Base-by-base conservation (phyloP, 1,140 invertebrate genomes). In the Ctenoplectra terminalis region DNA sequence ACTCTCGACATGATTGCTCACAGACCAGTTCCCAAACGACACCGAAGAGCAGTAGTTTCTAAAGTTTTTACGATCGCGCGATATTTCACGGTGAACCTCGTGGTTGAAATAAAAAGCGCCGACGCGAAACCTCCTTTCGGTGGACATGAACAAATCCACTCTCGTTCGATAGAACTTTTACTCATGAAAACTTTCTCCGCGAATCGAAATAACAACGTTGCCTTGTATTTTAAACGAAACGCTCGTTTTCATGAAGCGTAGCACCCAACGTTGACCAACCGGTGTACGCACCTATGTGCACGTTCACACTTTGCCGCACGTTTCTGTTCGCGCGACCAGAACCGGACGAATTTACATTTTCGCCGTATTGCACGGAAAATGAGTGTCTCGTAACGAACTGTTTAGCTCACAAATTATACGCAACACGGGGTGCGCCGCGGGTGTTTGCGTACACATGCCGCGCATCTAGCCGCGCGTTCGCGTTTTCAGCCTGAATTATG, bases 401-500 rank as follows among this genome's bases (percentile, higher is more conserved):
- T 76, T 76, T 67, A 56, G 34, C 29, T 78, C 66, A 20, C 40
- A 71, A 71, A 60, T 78, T 70, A 71, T 34, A 48, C 9, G 31
- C 13, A 37, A 40, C 50, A 34, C 26, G n/a, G 29, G 29, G 23
- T 37, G 37, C 15, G 17, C 34, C 63, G 40, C 46, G 15, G 29
- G 52, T 26, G 64, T 78, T 70, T 70, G 31, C 40, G n/a, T 60
- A 54, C 34, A 52, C 31, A 11, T n/a, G 8, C 17, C 7, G 17
- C 13, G 46, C 29, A 23, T 34, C 37, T 31, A 46, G 74, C 20
- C 50, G 26, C 13, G 13, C 26, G 23, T 34, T 56, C 46, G 8
- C 58, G n/a, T 75, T 63, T 52, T 37, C 74, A 40, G 50, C 20
- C 23, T 67, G 74, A 77, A 69, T 69, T 77, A 77, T 69, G 63